Conservation (phyloP, 53 echinoderm and acorn worm genomes). For the Zoroaster sp. region DNA sequence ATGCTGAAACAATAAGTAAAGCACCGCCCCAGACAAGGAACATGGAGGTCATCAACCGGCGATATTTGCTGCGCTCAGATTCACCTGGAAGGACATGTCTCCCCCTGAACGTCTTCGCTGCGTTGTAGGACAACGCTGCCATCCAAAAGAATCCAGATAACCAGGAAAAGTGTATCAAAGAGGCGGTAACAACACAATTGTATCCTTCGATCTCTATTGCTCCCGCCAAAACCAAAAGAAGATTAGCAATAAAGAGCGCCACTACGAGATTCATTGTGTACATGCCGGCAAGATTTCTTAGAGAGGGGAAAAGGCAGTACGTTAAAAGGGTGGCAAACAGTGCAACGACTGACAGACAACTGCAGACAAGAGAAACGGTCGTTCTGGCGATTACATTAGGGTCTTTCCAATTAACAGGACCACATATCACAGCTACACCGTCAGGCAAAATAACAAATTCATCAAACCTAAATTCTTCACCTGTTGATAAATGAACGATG, state of each 20-base stretch:
- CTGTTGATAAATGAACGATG: not conserved
- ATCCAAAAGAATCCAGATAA: slow-evolving; percentile 68
- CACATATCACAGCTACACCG: not conserved
- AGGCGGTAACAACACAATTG: slow-evolving; percentile 24
- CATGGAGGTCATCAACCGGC: not conserved
- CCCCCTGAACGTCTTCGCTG: not conserved
- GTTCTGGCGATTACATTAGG: not conserved
- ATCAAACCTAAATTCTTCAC: not conserved
- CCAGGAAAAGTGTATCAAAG: slow-evolving; percentile 52
- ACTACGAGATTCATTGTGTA: slow-evolving; percentile 67
- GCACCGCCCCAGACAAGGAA: not conserved
- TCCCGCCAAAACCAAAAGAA: not conserved
- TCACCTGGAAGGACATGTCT: not conserved
- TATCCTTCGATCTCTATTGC: not conserved
- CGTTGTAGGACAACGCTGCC: not conserved
- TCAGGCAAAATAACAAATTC: slow-evolving; percentile 1
- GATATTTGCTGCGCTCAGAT: not conserved
- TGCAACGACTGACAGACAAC: slow-evolving; percentile 46
- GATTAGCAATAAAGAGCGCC: slow-evolving; percentile 55
- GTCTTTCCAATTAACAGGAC: not conserved
- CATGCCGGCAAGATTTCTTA: slow-evolving; percentile 71
- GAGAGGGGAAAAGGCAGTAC: slow-evolving; percentile 50
- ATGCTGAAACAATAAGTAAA: not conserved
- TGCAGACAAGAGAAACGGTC: not conserved
- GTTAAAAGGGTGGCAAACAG: slow-evolving; percentile 59